phyloP scores from a whole-genome alignment of 2,113 vertebrate species.

The Haemorhous mexicanus region DNA sequence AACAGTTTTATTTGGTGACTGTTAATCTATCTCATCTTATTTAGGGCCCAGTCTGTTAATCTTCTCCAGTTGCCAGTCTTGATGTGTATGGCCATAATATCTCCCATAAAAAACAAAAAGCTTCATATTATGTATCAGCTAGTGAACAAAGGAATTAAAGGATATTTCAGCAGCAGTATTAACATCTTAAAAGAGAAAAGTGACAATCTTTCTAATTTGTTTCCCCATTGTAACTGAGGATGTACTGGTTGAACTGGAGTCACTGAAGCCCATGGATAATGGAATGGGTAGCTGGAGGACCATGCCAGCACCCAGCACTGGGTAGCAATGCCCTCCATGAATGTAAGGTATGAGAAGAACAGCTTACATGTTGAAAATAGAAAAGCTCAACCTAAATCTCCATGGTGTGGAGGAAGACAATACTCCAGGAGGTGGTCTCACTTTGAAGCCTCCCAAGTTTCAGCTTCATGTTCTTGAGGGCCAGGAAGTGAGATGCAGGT shows the following conservation, averaged over 20 bases:
- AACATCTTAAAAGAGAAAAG: neutral
- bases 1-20: neutral
- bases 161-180: neutral
- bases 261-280: neutral
- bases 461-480: neutral
- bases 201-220: neutral
- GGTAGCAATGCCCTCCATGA: neutral
- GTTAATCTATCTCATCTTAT: neutral
- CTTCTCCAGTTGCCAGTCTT: neutral
- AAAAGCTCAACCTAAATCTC: neutral
- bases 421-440: neutral
- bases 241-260: neutral
- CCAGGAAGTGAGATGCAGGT: neutral
- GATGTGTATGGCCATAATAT: neutral
- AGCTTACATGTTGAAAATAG: neutral
- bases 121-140: neutral
- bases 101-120: neutral
- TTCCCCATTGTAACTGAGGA: neutral
- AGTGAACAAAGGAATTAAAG: neutral
- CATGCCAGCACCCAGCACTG: accelerated
- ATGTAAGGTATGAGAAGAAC: accelerated
- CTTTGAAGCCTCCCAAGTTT: neutral
- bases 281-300: neutral
- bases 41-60: neutral
- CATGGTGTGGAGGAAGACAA: neutral